Evolutionary conservation across 2,888 invertebrate species (phyloP), one percentile per base, ranked within the genome.

Genomic region (Tanytarsus gracilentus): DNA sequence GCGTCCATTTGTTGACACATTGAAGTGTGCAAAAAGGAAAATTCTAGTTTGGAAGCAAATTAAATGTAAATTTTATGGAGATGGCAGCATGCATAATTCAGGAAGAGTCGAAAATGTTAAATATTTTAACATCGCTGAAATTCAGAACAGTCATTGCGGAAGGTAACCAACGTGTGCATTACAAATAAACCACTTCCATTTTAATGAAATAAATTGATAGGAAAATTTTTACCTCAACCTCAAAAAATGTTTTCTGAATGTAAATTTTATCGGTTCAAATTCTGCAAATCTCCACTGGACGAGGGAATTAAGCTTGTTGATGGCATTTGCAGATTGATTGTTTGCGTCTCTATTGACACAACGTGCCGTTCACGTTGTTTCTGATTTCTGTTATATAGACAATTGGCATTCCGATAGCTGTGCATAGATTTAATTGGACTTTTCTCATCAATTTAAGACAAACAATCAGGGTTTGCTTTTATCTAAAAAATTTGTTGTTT

Each of bases 41-140:
- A 44, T n/a, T 23, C 23, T 18, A 18, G 44, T 16, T 18, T 6
- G 33, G 14, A 9, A 53, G 36, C 33, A 55, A 55, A 55, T 55
- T 33, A 40, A 55, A 55, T 55, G 39, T 39, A 40, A 55, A 55
- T 49, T 49, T 49, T 27, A 49, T 49, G 49, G 49, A 49, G 27
- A 49, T 49, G n/a, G 14, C 27, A 7, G 49, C 25, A 49, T 49
- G 27, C 14, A 14, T 25, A 49, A 26, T 44, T 18, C 36, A n/a
- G 16, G n/a, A 14, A 36, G 36, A 36, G 36, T 36, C 36, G n/a
- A n/a, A n/a, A n/a, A n/a, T n/a, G n/a, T n/a, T n/a, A n/a, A n/a
- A n/a, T n/a, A n/a, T n/a, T n/a, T n/a, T n/a, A n/a, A n/a, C n/a
- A n/a, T n/a, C n/a, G n/a, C n/a, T n/a, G n/a, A n/a, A n/a, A n/a